phyloP scores from a whole-genome alignment of 1,140 invertebrate genomes.

The Pantala flavescens region DNA sequence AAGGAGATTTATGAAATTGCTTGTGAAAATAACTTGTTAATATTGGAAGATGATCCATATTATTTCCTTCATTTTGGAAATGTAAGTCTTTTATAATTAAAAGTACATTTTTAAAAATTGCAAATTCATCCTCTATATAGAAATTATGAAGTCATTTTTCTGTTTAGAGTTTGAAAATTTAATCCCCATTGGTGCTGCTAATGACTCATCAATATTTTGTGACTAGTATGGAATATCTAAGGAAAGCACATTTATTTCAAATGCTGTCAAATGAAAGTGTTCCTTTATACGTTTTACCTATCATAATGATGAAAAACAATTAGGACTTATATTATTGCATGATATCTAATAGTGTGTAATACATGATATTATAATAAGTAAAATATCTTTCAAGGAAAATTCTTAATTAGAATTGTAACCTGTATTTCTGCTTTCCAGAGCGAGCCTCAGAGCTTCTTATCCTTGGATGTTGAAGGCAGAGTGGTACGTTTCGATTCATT shows the following conservation, averaged over 20 bases:
- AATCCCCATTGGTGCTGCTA: not conserved
- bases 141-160: not conserved
- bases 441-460: constrained; percentile 36
- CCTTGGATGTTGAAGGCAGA: constrained; percentile 39
- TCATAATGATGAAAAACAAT: too few relatives aligned
- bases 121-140: not conserved
- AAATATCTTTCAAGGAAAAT: too few relatives aligned
- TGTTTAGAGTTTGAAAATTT: not conserved
- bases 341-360: too few relatives aligned
- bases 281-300: too few relatives aligned
- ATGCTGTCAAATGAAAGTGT: too few relatives aligned
- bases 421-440: constrained; percentile 26
- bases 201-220: too few relatives aligned
- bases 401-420: too few relatives aligned
- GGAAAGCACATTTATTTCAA: too few relatives aligned
- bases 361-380: too few relatives aligned
- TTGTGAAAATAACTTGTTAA: constrained; percentile 36
- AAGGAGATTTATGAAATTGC: constrained; percentile 39
- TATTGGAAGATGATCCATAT: constrained; percentile 45
- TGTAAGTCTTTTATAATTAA: constrained; percentile 7
- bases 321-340: too few relatives aligned
- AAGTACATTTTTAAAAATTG: too few relatives aligned
- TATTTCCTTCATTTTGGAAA: constrained; percentile 39
- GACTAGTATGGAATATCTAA: too few relatives aligned
- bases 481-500: constrained; percentile 43